A percentile compares a stretch with the other conserved stretches of the same genome.
Conservation (phyloP, 2,113 vertebrate genomes). For the Varanus salvator region DNA sequence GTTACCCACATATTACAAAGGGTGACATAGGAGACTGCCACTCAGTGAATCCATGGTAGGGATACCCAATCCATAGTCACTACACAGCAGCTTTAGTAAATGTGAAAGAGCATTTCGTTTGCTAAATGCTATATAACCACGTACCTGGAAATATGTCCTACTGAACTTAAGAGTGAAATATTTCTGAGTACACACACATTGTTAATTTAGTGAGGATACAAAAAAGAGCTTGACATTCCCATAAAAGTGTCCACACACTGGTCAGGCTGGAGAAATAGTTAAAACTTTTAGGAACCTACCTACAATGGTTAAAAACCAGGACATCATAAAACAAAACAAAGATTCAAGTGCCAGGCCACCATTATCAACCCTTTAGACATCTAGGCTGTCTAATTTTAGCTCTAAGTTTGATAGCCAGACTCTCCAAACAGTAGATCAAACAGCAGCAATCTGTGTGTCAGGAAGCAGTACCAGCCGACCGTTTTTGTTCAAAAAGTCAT, state of each 20-base stretch:
- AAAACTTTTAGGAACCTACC: not conserved
- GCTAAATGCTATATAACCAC: not conserved
- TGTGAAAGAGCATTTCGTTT: not conserved
- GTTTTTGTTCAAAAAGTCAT: not conserved
- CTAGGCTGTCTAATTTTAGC: not conserved
- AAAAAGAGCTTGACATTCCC: not conserved
- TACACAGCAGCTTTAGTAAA: not conserved
- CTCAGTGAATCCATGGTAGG: too few relatives aligned
- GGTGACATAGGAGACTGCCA: not conserved
- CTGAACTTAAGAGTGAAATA: not conserved
- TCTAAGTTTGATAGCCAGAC: not conserved
- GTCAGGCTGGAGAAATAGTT: not conserved
- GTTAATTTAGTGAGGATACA: rapidly evolving
- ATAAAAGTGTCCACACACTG: rapidly evolving
- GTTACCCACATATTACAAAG: not conserved
- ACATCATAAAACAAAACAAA: not conserved
- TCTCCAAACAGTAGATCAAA: not conserved
- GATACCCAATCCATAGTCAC: not conserved
- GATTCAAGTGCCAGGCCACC: not conserved
- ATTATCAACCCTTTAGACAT: not conserved
- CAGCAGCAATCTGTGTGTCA: not conserved
- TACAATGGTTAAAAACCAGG: not conserved
- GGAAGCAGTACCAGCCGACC: not conserved
- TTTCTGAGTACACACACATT: not conserved
- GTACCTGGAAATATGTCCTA: not conserved